Evolutionary conservation across 1,140 invertebrate genomes (phyloP), one percentile per base, ranked within the genome.

Genomic region (Condylostylus longicornis): DNA sequence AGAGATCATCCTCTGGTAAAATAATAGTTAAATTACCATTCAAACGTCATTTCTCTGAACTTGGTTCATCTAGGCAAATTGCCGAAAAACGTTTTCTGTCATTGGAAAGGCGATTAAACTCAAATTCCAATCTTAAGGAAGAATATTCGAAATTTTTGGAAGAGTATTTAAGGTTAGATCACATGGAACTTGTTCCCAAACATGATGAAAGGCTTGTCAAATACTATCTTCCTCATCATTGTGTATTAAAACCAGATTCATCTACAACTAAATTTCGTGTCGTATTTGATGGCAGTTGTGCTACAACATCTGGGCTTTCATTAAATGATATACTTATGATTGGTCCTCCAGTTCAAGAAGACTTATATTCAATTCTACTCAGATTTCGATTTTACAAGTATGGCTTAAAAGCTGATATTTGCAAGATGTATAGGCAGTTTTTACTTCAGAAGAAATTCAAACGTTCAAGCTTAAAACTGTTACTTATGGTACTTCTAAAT

Each of bases 391-490:
- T 40, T 50, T 13, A 44, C 48, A 2, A 38, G 43, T 30, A 33
- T 45, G 40, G 36, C 8, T 35, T 49, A 7, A 45, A 43, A 9
- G 45, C 41, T 4, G 47, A 51, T 20, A 42, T 45, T 4, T 13
- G 44, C 17, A 50, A 58, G 35, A 59, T 60, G 52, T 63, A 48
- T 37, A 36, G 54, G 1, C 50, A 50, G n/a, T n/a, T n/a, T n/a
- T n/a, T n/a, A n/a, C n/a, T n/a, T n/a, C n/a, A n/a, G n/a, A n/a
- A n/a, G n/a, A n/a, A n/a, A n/a, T n/a, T n/a, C n/a, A n/a, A n/a
- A n/a, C n/a, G n/a, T n/a, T n/a, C n/a, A n/a, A n/a, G n/a, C n/a
- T n/a, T n/a, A n/a, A n/a, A n/a, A n/a, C n/a, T n/a, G n/a, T n/a
- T n/a, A n/a, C n/a, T n/a, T n/a, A n/a, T n/a, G n/a, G n/a, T n/a